Evolutionary conservation across 2,113 vertebrate species (phyloP).

Genomic region (Centropus unirufus): DNA sequence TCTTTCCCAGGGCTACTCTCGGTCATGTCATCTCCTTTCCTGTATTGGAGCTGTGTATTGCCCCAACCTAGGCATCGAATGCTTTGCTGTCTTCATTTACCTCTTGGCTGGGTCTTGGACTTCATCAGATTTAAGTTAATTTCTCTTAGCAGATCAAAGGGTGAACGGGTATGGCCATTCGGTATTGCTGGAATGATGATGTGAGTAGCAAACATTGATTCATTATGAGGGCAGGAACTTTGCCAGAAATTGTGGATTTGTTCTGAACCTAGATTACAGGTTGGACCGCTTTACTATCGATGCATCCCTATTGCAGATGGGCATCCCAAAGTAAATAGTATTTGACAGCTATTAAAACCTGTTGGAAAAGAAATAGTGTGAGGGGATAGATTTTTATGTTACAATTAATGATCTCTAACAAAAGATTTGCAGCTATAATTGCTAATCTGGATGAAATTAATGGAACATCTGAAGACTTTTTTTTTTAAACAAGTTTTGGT

Average conservation of each 20-base stretch:
- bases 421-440: not conserved
- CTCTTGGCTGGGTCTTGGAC: not conserved
- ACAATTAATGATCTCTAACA: not conserved
- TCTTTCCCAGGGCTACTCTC: no score
- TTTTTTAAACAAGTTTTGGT: not conserved
- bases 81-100: not conserved
- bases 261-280: not conserved
- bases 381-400: not conserved
- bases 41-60: no score
- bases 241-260: not conserved
- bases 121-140: not conserved
- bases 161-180: not conserved
- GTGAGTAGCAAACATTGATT: not conserved
- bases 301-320: not conserved
- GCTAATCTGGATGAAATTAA: not conserved
- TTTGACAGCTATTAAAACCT: not conserved
- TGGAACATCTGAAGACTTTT: not conserved
- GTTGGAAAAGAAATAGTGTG: not conserved
- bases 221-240: not conserved
- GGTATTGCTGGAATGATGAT: not conserved
- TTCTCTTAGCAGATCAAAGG: not conserved
- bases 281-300: not conserved
- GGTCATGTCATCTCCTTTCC: no score
- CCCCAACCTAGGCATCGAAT: no score
- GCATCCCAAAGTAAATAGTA: not conserved